Evolutionary conservation across 2,113 vertebrate genomes (phyloP).

Genomic region (Piaya cayana): DNA sequence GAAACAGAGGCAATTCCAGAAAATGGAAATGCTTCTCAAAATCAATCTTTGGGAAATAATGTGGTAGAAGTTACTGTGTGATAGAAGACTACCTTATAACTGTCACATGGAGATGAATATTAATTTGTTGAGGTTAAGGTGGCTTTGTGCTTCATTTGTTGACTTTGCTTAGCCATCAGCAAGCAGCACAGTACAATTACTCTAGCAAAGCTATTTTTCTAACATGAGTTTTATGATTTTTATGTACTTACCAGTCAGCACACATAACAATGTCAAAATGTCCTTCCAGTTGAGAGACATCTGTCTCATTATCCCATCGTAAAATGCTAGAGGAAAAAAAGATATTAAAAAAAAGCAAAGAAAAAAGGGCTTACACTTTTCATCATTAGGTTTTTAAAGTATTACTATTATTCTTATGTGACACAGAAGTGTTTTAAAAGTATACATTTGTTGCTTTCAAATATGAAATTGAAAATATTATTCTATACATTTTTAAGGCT

Average conservation of each 20-base stretch:
- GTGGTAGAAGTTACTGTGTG: conserved; percentile 88
- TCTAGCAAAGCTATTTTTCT: conserved; percentile 78
- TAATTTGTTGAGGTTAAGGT: conserved; percentile 86
- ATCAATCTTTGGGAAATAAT: conserved; percentile 92
- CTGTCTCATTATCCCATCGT: conserved; percentile 96
- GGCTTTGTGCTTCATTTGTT: conserved; percentile 86
- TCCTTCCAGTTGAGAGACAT: conserved; percentile 93
- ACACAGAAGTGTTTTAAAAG: conserved; percentile 46
- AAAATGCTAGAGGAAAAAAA: conserved; percentile 87
- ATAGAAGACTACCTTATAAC: conserved; percentile 89
- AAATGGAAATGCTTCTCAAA: conserved; percentile 96
- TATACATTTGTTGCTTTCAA: conserved; percentile 61
- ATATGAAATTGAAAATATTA: conserved; percentile 23
- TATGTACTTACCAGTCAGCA: conserved; percentile 98
- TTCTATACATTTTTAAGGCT: conserved; percentile 49
- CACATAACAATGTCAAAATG: conserved; percentile 98
- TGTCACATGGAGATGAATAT: conserved; percentile 90
- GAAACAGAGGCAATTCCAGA: conserved; percentile 99
- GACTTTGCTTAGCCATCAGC: conserved; percentile 82
- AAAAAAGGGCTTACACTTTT: conserved; percentile 72
- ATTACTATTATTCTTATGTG: conserved; percentile 70
- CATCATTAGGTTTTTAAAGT: conserved; percentile 70
- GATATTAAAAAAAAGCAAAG: conserved; percentile 60
- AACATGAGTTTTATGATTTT: conserved; percentile 81
- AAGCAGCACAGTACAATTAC: conserved; percentile 79